These are phyloP conservation scores for Dione juno DNA, from an alignment of 2,888 invertebrate species.

Conservation along the genomic window DNA sequence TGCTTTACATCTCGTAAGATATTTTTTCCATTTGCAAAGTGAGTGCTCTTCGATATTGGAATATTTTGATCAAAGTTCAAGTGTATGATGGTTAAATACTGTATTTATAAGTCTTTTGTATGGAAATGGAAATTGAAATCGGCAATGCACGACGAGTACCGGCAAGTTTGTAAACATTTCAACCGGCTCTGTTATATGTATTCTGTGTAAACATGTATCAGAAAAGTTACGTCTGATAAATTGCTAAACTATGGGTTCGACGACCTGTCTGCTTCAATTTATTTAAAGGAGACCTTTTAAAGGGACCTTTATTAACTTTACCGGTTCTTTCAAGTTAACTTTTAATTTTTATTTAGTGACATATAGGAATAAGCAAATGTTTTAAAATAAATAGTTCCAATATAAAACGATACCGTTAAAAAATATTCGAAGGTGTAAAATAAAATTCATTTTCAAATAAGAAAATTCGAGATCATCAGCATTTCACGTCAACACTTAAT, in stretches of 20 bases:
- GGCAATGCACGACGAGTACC: slow-evolving; percentile 46
- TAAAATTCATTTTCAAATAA: slow-evolving; percentile 10
- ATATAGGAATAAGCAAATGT: no score
- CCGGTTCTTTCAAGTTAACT: not conserved
- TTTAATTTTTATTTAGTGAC: not conserved
- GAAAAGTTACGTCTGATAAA: slow-evolving; percentile 45
- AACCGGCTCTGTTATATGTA: slow-evolving; percentile 54
- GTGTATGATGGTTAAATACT: slow-evolving; percentile 41
- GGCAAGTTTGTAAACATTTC: slow-evolving; percentile 71
- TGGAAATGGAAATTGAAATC: slow-evolving; percentile 50
- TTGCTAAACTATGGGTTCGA: slow-evolving; percentile 44
- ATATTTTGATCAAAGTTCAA: slow-evolving; percentile 32
- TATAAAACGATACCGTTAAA: not conserved
- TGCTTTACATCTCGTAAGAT: slow-evolving; percentile 20
- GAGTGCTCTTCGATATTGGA: slow-evolving; percentile 28
- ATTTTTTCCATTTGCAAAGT: slow-evolving; percentile 29
- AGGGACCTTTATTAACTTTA: slow-evolving; percentile 16
- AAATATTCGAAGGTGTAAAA: not conserved
- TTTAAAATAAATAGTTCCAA: no score
- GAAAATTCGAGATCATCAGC: slow-evolving; percentile 26
- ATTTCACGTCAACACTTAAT: slow-evolving; percentile 43
- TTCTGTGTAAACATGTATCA: slow-evolving; percentile 34
- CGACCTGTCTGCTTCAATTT: slow-evolving; percentile 33
- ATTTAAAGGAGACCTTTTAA: slow-evolving; percentile 32
- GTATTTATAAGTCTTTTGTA: slow-evolving; percentile 37